Conservation (phyloP, 37 sponge, comb jelly and placozoan genomes). For the Diacarnus erythraeanus region DNA sequence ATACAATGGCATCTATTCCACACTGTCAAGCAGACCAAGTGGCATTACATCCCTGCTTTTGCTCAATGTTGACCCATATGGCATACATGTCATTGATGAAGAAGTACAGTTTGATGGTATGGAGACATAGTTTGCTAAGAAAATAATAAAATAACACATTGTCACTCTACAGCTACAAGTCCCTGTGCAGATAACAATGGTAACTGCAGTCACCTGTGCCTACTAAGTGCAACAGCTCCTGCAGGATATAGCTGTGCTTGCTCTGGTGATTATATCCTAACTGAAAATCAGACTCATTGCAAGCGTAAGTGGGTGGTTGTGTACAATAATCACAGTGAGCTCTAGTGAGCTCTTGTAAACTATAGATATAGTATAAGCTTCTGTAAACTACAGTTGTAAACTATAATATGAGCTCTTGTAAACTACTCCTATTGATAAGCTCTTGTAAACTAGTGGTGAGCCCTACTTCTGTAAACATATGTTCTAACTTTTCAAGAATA, state of each 20-base stretch:
- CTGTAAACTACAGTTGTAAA: too few relatives aligned
- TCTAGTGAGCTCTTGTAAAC: too few relatives aligned
- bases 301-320: slow-evolving; percentile 7
- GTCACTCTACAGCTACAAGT: slow-evolving; percentile 9
- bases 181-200: slow-evolving; percentile 64
- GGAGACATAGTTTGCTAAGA: neutral
- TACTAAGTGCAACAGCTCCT: slow-evolving; percentile 9
- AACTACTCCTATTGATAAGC: too few relatives aligned
- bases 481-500: too few relatives aligned
- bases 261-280: neutral
- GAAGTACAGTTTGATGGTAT: slow-evolving; percentile 6
- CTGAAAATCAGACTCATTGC: neutral
- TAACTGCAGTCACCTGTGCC: slow-evolving; percentile 74
- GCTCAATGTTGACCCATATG: slow-evolving; percentile 7
- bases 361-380: neutral
- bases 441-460: too few relatives aligned
- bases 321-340: too few relatives aligned
- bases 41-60: neutral
- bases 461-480: too few relatives aligned
- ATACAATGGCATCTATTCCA: slow-evolving; percentile 13
- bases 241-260: slow-evolving; percentile 51
- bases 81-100: slow-evolving; percentile 4
- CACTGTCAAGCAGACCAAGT: neutral
- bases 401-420: too few relatives aligned
- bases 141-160: too few relatives aligned